Conservation (phyloP, 2,113 vertebrate genomes). For the Vicugna pacos region DNA sequence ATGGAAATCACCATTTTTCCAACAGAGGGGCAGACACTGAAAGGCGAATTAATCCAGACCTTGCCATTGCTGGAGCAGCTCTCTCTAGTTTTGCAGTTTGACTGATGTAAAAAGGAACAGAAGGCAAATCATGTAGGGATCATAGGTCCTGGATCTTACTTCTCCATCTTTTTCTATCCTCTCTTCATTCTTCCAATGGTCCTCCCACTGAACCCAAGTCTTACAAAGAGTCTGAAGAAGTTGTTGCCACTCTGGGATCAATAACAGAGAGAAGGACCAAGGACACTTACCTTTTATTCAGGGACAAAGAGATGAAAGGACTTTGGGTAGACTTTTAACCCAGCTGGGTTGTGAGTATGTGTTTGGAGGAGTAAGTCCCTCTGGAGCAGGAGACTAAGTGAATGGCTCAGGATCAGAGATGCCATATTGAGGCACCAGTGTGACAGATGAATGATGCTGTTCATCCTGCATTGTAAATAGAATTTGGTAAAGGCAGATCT, state of each 20-base stretch:
- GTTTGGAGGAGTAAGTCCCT: background rate
- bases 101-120: background rate
- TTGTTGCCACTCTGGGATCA: background rate
- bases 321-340: background rate
- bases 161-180: background rate
- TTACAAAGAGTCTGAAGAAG: background rate
- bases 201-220: background rate
- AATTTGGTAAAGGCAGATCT: background rate
- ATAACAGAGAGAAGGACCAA: background rate
- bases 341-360: background rate
- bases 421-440: accelerated
- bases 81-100: background rate
- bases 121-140: background rate
- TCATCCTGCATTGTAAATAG: background rate
- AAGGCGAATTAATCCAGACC: background rate
- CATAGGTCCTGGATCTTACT: background rate
- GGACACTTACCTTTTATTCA: background rate
- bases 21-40: background rate
- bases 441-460: background rate
- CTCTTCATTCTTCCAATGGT: background rate
- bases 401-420: background rate
- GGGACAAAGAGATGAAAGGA: background rate
- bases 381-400: background rate
- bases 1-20: constrained; percentile 41
- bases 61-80: background rate